These are phyloP conservation scores for Cantharis nigra DNA, from an alignment of 2,888 invertebrate species.

Conservation along the genomic window DNA sequence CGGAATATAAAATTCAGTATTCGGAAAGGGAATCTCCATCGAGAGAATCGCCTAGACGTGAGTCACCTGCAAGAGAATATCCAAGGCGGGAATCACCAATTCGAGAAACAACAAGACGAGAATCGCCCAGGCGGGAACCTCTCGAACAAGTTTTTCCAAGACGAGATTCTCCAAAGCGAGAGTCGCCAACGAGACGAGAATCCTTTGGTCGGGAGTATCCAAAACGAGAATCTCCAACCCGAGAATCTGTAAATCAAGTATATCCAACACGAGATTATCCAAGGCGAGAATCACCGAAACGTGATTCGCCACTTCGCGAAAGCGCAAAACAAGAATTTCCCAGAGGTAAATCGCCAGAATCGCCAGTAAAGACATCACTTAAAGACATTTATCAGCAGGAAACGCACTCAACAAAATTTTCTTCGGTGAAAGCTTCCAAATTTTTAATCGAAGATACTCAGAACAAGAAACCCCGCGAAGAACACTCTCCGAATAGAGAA, in stretches of 20 bases:
- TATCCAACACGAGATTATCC: background rate
- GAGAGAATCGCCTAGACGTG: conserved; percentile 6
- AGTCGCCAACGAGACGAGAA: background rate
- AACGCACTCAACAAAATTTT: background rate
- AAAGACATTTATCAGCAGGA: background rate
- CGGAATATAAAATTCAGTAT: background rate
- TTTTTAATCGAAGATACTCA: background rate
- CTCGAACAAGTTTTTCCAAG: background rate
- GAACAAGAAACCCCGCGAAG: background rate
- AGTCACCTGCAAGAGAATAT: background rate
- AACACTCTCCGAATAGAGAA: background rate
- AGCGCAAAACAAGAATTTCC: background rate
- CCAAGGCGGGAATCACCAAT: conserved; percentile 5
- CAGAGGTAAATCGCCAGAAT: background rate
- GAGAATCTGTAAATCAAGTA: background rate
- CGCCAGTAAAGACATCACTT: background rate
- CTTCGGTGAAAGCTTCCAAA: background rate
- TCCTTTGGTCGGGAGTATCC: background rate
- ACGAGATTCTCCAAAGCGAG: background rate
- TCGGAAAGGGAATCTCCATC: conserved; percentile 4
- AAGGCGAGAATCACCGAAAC: background rate
- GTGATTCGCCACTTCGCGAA: background rate
- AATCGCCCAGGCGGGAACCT: background rate
- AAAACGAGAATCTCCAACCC: background rate
- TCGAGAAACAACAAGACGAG: conserved; percentile 3